A percentile compares a stretch with the other conserved stretches of the same genome.
phyloP scores from a whole-genome alignment of 2,113 vertebrate species.

The Prionailurus bengalensis region DNA sequence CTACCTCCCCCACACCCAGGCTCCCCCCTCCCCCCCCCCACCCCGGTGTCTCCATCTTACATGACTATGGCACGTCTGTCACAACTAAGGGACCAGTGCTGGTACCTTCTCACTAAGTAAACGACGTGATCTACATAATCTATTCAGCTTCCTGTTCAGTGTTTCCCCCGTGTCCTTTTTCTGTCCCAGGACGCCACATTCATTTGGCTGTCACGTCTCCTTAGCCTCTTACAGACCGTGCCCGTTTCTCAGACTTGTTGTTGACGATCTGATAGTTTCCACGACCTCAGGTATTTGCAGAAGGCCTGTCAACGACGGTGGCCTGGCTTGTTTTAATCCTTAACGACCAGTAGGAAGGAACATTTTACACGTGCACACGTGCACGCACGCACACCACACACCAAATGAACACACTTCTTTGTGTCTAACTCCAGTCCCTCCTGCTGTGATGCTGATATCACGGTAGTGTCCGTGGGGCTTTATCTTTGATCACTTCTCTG shows the following conservation, averaged over 20 bases:
- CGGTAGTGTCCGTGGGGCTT: not conserved
- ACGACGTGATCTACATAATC: too few species aligned
- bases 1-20: too few species aligned
- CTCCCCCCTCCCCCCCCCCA: too few species aligned
- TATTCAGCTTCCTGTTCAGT: not conserved
- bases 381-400: not conserved
- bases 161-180: fast-evolving
- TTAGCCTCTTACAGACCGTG: fast-evolving
- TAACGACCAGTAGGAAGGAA: not conserved
- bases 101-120: not conserved
- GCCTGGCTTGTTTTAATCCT: not conserved
- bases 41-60: not conserved
- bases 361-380: fast-evolving
- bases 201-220: fast-evolving
- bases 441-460: fast-evolving
- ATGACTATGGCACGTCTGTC: fast-evolving
- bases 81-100: not conserved
- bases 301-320: not conserved
- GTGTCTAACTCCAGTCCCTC: not conserved
- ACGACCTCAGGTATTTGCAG: not conserved
- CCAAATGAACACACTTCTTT: not conserved
- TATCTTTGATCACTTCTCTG: not conserved
- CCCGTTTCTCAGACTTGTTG: not conserved
- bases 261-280: not conserved
- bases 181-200: fast-evolving